These are phyloP conservation scores for Pogonocherus hispidulus DNA, from an alignment of 2,888 invertebrate genomes.

Conservation along the genomic window DNA sequence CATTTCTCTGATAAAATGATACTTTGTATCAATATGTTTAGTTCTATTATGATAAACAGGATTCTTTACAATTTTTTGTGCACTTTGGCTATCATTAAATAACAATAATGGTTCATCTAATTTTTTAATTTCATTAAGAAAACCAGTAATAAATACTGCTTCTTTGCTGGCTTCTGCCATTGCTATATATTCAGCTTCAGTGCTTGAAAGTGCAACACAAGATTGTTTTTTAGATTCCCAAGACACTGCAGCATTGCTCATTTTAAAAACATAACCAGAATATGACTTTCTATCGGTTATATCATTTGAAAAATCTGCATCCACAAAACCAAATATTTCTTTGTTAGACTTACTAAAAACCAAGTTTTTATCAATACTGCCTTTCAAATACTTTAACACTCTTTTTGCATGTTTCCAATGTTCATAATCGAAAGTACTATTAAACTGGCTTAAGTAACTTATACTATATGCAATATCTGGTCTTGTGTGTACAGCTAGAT, in stretches of 20 bases:
- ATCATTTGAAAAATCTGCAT: background rate
- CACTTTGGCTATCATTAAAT: background rate
- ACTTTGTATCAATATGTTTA: background rate
- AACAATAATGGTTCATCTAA: background rate
- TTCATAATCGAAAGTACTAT: background rate
- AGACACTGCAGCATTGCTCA: background rate
- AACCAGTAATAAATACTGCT: background rate
- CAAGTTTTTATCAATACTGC: background rate
- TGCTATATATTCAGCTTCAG: background rate
- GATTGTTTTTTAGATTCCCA: background rate
- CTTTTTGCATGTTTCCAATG: background rate
- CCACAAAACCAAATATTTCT: background rate
- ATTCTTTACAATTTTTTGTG: background rate
- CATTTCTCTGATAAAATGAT: background rate
- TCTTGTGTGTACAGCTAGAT: constrained; percentile 32
- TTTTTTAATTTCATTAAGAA: background rate
- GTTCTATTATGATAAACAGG: background rate
- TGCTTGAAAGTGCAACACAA: background rate
- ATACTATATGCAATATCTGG: constrained; percentile 40
- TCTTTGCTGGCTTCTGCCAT: background rate
- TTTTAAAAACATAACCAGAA: background rate
- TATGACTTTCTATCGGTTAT: background rate
- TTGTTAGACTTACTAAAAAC: background rate
- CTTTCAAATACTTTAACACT: constrained; percentile 1
- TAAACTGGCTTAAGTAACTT: constrained; percentile 19